Evolutionary conservation across 2,113 vertebrate species (phyloP).

Genomic region (human): DNA sequence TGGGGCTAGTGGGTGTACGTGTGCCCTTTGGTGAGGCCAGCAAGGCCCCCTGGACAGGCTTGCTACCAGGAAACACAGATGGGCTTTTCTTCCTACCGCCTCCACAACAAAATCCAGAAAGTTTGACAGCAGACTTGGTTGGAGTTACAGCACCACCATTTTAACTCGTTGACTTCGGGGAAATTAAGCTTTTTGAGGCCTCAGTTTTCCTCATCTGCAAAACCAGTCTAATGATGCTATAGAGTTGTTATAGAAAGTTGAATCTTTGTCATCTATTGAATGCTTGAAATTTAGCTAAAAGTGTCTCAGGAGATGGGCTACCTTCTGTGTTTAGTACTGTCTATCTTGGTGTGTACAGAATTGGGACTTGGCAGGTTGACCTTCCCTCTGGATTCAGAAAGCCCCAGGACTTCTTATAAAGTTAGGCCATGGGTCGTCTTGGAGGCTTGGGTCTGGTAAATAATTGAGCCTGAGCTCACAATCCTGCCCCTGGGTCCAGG

Average conservation of each 20-base stretch:
- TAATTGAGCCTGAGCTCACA: not conserved
- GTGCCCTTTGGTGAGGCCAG: not conserved
- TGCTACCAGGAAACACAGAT: not conserved
- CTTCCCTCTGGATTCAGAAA: slow-evolving; percentile 5
- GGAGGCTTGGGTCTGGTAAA: not conserved
- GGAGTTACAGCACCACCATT: not conserved
- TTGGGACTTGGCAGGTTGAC: not conserved
- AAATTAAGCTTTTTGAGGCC: not conserved
- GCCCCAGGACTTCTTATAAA: not conserved
- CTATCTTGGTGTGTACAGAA: not conserved
- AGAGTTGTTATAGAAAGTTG: not conserved
- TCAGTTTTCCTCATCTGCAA: not conserved
- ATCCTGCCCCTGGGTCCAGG: not conserved
- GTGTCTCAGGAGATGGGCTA: not conserved
- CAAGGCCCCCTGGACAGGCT: not conserved
- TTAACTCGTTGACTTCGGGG: not conserved
- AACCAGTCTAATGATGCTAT: not conserved
- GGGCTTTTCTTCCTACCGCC: not conserved
- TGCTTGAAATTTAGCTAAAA: slow-evolving; percentile 25
- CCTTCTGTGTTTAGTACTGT: not conserved
- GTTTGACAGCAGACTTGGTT: not conserved
- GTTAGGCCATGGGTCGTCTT: not conserved
- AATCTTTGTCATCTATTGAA: not conserved
- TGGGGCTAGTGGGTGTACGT: not conserved
- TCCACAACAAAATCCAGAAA: not conserved